phyloP scores from a whole-genome alignment of 1,140 invertebrate species.

The Olivierus martensii region DNA sequence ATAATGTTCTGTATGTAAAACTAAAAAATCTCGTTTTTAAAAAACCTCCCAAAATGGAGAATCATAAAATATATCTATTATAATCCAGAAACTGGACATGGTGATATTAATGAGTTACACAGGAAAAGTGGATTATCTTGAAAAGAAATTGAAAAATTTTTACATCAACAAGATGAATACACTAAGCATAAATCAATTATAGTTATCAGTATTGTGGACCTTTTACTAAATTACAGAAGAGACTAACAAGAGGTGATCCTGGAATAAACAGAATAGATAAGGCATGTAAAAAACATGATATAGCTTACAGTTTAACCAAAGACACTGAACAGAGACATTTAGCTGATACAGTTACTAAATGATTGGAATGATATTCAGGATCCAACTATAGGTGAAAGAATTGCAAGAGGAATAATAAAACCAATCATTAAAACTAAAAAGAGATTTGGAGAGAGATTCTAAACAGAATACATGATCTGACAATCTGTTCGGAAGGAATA shows the following conservation, averaged over 20 bases:
- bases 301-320: too few relatives aligned
- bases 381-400: too few relatives aligned
- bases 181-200: slow-evolving; percentile 15
- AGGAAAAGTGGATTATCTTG: not conserved
- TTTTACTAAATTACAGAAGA: too few relatives aligned
- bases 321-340: too few relatives aligned
- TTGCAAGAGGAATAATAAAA: too few relatives aligned
- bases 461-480: too few relatives aligned
- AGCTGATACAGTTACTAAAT: slow-evolving; percentile 26
- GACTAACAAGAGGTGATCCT: too few relatives aligned
- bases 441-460: not conserved
- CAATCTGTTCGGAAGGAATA: too few relatives aligned
- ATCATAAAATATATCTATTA: not conserved
- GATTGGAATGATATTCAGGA: slow-evolving; percentile 2
- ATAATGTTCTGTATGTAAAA: not conserved
- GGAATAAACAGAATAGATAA: too few relatives aligned
- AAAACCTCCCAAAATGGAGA: not conserved
- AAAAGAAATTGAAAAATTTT: not conserved
- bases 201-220: too few relatives aligned
- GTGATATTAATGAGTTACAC: not conserved
- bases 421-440: too few relatives aligned
- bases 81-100: not conserved
- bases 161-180: slow-evolving; percentile 14
- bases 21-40: slow-evolving; percentile 4
- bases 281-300: too few relatives aligned